Evolutionary conservation across 2,797 vertebrate genomes (phyloP).

Genomic region (Enteromius afrohamiltoni): DNA sequence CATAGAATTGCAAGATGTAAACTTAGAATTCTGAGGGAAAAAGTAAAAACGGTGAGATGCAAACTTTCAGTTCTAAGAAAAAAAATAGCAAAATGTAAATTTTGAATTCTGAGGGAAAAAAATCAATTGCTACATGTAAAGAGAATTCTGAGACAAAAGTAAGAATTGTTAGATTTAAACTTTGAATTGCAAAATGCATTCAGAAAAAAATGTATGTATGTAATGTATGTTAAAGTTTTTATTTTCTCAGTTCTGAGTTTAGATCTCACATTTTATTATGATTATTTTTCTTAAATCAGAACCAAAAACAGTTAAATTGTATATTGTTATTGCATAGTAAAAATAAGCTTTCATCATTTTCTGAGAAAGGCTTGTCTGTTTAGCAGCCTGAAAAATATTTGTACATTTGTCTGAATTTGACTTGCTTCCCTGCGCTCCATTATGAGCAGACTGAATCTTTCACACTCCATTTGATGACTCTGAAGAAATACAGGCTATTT

Average conservation of each 20-base stretch:
- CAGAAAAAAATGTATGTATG: neutral
- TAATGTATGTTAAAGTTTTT: no score
- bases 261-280: neutral
- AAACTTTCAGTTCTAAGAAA: no score
- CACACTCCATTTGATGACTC: conserved; percentile 59
- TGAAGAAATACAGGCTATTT: conserved; percentile 52
- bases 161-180: neutral
- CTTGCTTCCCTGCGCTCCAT: conserved; percentile 57
- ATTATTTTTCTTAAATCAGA: no score
- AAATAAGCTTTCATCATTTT: neutral
- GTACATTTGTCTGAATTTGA: conserved; percentile 45
- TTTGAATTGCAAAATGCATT: neutral
- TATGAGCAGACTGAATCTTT: conserved; percentile 54
- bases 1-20: neutral
- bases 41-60: no score
- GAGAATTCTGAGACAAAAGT: neutral
- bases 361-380: neutral
- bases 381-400: neutral
- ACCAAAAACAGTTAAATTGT: neutral
- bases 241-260: neutral
- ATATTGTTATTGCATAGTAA: neutral
- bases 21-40: no score
- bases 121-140: neutral
- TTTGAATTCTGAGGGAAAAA: neutral
- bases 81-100: neutral